Evolutionary conservation across 2,113 vertebrate genomes (phyloP).

Genomic region (Pterocles gutturalis): DNA sequence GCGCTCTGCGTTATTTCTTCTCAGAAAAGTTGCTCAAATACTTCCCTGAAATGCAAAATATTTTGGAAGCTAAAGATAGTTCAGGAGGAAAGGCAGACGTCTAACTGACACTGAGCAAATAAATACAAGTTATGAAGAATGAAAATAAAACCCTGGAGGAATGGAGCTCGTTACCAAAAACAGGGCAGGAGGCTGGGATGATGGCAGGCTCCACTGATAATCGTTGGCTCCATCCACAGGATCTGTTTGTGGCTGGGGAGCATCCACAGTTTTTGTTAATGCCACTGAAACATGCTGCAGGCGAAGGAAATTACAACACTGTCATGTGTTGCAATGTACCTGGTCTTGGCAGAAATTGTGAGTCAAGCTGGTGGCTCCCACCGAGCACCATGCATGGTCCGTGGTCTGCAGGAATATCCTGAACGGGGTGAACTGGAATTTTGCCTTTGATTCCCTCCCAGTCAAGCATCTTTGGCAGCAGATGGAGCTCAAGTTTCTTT

Average conservation of each 20-base stretch:
- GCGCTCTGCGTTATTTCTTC: not conserved
- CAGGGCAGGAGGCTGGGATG: not conserved
- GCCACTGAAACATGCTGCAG: not conserved
- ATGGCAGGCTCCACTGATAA: not conserved
- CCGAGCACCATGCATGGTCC: rapidly evolving
- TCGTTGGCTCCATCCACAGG: not conserved
- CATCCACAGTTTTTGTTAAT: not conserved
- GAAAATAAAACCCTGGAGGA: constrained; percentile 33
- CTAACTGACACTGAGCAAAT: constrained; percentile 51
- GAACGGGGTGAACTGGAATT: not conserved
- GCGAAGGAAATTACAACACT: not conserved
- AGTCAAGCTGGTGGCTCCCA: not conserved
- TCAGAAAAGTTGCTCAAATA: not conserved
- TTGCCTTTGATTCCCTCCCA: not conserved
- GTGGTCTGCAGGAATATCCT: not conserved
- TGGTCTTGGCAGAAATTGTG: not conserved
- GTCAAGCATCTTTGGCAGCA: not conserved
- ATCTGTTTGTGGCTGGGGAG: not conserved
- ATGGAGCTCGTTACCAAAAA: not conserved
- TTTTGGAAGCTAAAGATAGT: constrained; percentile 69
- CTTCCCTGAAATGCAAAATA: constrained; percentile 53
- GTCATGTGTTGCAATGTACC: no score
- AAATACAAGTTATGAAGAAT: constrained; percentile 59
- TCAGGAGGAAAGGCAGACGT: constrained; percentile 46
- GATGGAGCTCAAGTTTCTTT: not conserved